phyloP scores from a whole-genome alignment of 2,888 invertebrate species.

The Drepanosiphum platanoidis region DNA sequence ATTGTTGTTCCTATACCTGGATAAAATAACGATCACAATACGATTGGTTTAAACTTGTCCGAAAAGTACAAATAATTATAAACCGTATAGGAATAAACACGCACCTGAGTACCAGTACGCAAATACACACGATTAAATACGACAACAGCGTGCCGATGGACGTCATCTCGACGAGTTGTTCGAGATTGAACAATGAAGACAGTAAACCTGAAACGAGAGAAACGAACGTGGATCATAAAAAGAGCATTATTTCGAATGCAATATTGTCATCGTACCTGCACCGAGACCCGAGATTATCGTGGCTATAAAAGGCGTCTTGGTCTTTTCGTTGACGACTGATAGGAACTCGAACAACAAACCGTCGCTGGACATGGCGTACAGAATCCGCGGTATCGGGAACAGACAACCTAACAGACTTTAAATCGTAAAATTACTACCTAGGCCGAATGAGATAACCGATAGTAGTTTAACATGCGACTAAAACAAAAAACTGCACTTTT shows the following conservation, averaged over 20 bases:
- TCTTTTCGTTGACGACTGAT: constrained; percentile 75
- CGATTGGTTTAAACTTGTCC: neutral
- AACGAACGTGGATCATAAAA: neutral
- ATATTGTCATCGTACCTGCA: constrained; percentile 76
- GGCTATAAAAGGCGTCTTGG: constrained; percentile 79
- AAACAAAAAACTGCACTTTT: neutral
- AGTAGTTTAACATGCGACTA: neutral
- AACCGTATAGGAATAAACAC: too few species aligned
- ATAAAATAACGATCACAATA: neutral
- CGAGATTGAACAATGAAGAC: constrained; percentile 86
- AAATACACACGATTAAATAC: constrained; percentile 91
- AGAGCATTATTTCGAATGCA: neutral
- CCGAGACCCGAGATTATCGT: constrained; percentile 77
- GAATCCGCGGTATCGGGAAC: constrained; percentile 82
- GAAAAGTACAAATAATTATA: too few species aligned
- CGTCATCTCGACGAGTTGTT: constrained; percentile 95
- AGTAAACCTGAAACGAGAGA: constrained; percentile 74
- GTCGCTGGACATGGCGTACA: constrained; percentile 89
- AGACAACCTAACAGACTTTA: constrained; percentile 81
- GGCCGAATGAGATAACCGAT: too few species aligned
- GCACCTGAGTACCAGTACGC: constrained; percentile 85
- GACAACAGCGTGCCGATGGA: constrained; percentile 92
- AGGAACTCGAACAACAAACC: constrained; percentile 80
- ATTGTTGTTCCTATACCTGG: neutral
- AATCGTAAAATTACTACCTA: neutral